Percentiles rank a stretch among this genome's conserved stretches.
phyloP scores from a whole-genome alignment of 2,113 vertebrate species.

The Cynoglossus semilaevis region DNA sequence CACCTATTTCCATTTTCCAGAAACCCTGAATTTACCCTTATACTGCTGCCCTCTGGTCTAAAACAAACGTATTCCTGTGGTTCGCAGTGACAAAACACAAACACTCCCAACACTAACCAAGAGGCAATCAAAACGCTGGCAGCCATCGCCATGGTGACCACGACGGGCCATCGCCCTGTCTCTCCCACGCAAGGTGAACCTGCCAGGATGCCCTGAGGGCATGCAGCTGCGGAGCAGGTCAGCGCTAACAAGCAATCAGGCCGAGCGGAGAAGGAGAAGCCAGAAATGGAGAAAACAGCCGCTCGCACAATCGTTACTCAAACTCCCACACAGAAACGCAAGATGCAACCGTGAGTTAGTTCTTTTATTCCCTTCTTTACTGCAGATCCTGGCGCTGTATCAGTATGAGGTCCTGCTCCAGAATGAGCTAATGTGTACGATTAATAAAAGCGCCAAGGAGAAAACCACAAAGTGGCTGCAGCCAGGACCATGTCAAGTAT shows the following conservation, averaged over 20 bases:
- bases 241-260: conserved; percentile 64
- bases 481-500: conserved; percentile 37
- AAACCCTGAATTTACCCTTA: conserved; percentile 13
- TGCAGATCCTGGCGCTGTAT: conserved; percentile 33
- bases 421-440: conserved; percentile 62
- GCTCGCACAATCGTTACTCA: conserved; percentile 41
- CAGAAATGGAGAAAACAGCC: conserved; percentile 57
- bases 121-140: conserved; percentile 51
- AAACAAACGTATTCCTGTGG: conserved; percentile 45
- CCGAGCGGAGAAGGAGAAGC: conserved; percentile 26
- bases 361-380: conserved; percentile 23
- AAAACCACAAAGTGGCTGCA: conserved; percentile 46
- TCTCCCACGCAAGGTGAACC: conserved; percentile 51
- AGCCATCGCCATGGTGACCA: conserved; percentile 50
- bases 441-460: conserved; percentile 59
- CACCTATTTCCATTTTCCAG: conserved; percentile 1
- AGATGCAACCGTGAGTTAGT: conserved; percentile 24
- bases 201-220: conserved; percentile 58
- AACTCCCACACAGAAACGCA: conserved; percentile 51
- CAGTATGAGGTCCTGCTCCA: conserved; percentile 36
- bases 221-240: conserved; percentile 62
- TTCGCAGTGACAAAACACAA: conserved; percentile 40
- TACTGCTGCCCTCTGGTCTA: conserved; percentile 24
- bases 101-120: conserved; percentile 46
- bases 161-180: conserved; percentile 44